Evolutionary conservation across 2,797 vertebrate genomes (phyloP), one percentile per base, ranked within the genome.

Genomic region (Podarcis siculus): DNA sequence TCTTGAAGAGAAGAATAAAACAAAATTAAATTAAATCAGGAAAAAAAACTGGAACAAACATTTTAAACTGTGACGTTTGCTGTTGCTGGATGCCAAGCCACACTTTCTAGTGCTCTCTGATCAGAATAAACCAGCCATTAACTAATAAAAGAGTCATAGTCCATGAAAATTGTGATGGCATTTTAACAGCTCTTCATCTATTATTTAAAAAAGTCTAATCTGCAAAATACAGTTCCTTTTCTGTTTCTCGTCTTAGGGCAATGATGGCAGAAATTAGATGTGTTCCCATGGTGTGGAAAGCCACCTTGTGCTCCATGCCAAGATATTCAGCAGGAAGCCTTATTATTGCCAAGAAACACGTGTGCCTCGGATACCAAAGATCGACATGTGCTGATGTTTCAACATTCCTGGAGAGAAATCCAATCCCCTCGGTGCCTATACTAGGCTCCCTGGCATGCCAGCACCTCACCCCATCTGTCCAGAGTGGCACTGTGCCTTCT

Each of bases 171-270:
- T 87, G 89, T 89, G 87, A 94, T 87, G 90, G 85, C 85, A 96
- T 96, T 94, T 96, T 95, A 93, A 95, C 90, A 92, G 93, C 94
- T 95, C 90, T 85, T 94, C 92, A 92, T 95, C 92, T 95, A 94
- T 94, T 95, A 96, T 95, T 89, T 92, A 82, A 90, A 84, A 87
- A 94, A 95, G 89, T 96, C 91, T 93, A 94, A 95, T 93, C 94
- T 94, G 92, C 91, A 93, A 96, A 96, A 95, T 91, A 91, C 69
- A 90, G 92, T 93, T 93, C 83, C 89, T 94, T 92, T 90, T 94
- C 92, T 95, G 92, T 92, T 95, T 94, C 89, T 89, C 92, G 91
- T 93, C 92, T 91, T 92, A 92, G 93, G 35, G 91, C 89, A 87
- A 93, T 92, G 88, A 86, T 95, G 91, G 94, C 90, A 79, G 92